These are phyloP conservation scores for Galeruca laticollis DNA, from an alignment of 2,888 invertebrate species.

Conservation along the genomic window DNA sequence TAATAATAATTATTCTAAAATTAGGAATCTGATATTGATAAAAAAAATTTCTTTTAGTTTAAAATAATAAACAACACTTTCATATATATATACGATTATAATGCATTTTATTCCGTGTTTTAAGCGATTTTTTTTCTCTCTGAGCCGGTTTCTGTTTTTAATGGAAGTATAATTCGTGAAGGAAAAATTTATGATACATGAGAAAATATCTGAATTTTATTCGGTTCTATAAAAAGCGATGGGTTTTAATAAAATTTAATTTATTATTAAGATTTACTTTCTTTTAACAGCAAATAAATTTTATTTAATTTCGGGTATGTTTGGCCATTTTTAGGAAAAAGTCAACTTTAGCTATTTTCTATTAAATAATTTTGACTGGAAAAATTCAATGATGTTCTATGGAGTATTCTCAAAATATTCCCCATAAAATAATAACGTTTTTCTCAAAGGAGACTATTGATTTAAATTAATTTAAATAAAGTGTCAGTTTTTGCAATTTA, in stretches of 20 bases:
- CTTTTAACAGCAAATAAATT: too few relatives aligned
- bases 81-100: conserved; percentile 29
- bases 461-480: too few relatives aligned
- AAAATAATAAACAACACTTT: conserved; percentile 43
- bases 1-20: conserved; percentile 24
- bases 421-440: too few relatives aligned
- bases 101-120: conserved; percentile 43
- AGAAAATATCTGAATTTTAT: neutral
- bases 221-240: neutral
- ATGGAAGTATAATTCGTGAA: conserved; percentile 29
- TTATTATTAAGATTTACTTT: too few relatives aligned
- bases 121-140: conserved; percentile 23
- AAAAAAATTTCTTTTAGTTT: conserved; percentile 42
- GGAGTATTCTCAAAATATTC: too few relatives aligned
- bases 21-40: conserved; percentile 42
- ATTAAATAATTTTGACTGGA: too few relatives aligned
- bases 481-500: too few relatives aligned
- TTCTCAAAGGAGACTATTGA: too few relatives aligned
- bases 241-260: neutral
- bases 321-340: too few relatives aligned
- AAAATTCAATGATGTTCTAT: too few relatives aligned
- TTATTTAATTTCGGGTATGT: too few relatives aligned
- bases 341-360: too few relatives aligned
- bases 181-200: neutral
- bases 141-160: conserved; percentile 38